Evolutionary conservation across 2,797 vertebrate species (phyloP), one percentile per base, ranked within the genome.

Genomic region (Crocodylus rhombifer): DNA sequence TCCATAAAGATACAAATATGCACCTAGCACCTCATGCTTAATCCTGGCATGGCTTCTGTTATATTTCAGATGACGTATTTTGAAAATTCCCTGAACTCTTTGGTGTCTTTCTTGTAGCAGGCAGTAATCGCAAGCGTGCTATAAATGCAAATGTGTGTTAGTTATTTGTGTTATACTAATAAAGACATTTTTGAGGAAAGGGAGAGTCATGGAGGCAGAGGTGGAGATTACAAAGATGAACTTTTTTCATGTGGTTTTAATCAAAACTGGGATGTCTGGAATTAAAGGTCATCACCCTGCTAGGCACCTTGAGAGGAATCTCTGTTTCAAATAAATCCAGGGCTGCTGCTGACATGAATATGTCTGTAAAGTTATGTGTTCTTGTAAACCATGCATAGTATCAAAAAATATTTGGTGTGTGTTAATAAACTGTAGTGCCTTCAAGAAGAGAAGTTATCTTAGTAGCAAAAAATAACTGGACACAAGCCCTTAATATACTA

Each of bases 241-340:
- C 92, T 84, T 64, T 75, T 82, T 93, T 97, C 95, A 95, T 92
- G 88, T 96, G 96, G 96, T 88, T 97, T 96, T 94, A 92, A 96
- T 96, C 95, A 94, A 86, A 94, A 30, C 69, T 82, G 86, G 88
- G 95, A 94, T 91, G 86, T 56, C 80, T 95, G 85, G 96, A 94
- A 93, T 88, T 91, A 91, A 87, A 84, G 96, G 95, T 91, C 92
- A 30, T 26, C 92, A 87, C 93, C 91, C 94, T 84, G 80, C 6
- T 26, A 94, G 89, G 84, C 88, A 96, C 91, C 96, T 96, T 83
- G 86, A 95, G 92, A 97, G 94, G 92, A 96, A 92, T 9, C 74
- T 67, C 87, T 95, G 93, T 94, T 97, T 95, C 86, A 93, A 96
- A 95, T 89, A 90, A 95, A 76, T 73, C 76, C 64, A 60, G 3